These are phyloP conservation scores for Merodon equestris DNA, from an alignment of 2,888 invertebrate genomes.

Conservation along the genomic window DNA sequence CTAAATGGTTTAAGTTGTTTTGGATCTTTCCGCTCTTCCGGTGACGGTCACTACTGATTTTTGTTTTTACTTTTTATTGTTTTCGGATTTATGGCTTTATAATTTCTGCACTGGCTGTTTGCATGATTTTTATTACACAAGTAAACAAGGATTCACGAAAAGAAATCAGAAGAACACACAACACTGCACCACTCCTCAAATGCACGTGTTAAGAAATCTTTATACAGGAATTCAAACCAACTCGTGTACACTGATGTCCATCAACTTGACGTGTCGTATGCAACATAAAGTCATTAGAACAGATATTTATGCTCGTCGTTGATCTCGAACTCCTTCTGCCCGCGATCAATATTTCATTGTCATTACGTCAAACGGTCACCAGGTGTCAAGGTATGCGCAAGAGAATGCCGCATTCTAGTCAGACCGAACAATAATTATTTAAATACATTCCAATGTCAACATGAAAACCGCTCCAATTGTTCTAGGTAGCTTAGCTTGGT, in stretches of 20 bases:
- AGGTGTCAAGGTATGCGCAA: constrained; percentile 6
- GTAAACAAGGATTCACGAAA: too few species aligned
- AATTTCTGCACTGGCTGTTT: too few species aligned
- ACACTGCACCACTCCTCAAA: too few species aligned
- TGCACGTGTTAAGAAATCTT: too few species aligned
- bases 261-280: not conserved
- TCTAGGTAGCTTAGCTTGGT: not conserved
- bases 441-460: constrained; percentile 50
- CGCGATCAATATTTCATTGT: constrained; percentile 42
- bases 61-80: too few species aligned
- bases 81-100: too few species aligned
- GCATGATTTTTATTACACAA: too few species aligned
- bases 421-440: constrained; percentile 38
- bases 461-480: constrained; percentile 30
- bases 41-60: too few species aligned
- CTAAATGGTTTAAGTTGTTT: not conserved
- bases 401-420: constrained; percentile 13
- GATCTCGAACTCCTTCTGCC: constrained; percentile 26
- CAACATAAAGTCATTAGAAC: constrained; percentile 34
- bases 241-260: too few species aligned
- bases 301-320: constrained; percentile 45
- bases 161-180: too few species aligned
- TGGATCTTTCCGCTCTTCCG: too few species aligned
- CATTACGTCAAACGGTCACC: constrained; percentile 16
- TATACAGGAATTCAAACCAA: too few species aligned